Percentiles rank a stretch among this genome's conserved stretches.
phyloP scores from a whole-genome alignment of 2,888 invertebrate species.

The Trachelus stipa region DNA sequence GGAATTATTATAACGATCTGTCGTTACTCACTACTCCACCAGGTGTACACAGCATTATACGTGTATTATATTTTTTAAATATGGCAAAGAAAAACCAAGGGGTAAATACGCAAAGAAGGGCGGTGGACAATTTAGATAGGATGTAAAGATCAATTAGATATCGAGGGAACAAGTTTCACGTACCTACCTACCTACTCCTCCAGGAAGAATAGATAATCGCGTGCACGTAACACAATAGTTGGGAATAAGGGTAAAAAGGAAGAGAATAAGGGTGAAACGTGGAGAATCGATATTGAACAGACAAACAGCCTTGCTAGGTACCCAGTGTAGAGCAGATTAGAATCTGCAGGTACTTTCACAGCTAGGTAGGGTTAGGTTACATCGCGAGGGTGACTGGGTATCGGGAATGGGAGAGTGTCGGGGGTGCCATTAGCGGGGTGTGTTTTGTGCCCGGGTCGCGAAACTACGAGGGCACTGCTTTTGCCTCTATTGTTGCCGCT shows the following conservation, averaged over 20 bases:
- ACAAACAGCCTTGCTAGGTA: constrained; percentile 10
- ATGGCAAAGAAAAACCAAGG: background rate
- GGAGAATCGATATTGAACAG: constrained; percentile 9
- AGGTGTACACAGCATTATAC: too few relatives aligned
- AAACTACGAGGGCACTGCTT: constrained; percentile 22
- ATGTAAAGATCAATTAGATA: background rate
- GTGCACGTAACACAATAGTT: background rate
- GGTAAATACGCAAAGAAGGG: background rate
- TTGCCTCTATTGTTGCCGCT: constrained; percentile 54
- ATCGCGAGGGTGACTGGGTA: constrained; percentile 27
- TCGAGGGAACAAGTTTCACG: background rate
- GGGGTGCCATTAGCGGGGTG: constrained; percentile 57
- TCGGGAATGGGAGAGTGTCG: constrained; percentile 44
- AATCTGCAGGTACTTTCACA: constrained; percentile 24
- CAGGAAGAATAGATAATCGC: background rate
- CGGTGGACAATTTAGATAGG: background rate
- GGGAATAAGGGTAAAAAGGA: background rate
- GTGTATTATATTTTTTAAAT: background rate
- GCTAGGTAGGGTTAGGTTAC: background rate
- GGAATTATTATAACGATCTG: background rate
- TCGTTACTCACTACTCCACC: background rate
- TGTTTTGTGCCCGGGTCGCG: constrained; percentile 53
- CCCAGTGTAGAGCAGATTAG: constrained; percentile 8
- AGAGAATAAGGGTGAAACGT: background rate
- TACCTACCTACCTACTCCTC: background rate